Conservation (phyloP, 1,140 invertebrate genomes). For the Drosophila kikkawai region DNA sequence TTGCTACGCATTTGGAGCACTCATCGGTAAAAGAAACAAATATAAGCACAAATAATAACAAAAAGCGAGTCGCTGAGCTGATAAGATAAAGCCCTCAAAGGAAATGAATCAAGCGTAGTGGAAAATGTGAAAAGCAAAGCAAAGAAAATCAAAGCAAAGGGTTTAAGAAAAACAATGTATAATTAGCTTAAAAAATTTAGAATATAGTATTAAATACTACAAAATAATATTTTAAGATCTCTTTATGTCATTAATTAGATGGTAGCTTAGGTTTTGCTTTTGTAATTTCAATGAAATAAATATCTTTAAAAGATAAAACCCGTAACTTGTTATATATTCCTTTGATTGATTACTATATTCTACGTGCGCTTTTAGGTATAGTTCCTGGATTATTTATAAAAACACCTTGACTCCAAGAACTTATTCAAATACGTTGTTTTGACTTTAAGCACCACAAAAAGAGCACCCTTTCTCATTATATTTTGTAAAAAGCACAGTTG, state of each 20-base stretch:
- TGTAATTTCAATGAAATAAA: slow-evolving; percentile 4
- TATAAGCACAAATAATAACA: slow-evolving; percentile 22
- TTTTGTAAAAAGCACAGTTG: slow-evolving; percentile 1
- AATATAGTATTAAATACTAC: no score
- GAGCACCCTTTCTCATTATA: not conserved
- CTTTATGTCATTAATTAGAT: not conserved
- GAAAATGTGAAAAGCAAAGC: slow-evolving; percentile 14
- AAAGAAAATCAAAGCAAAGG: slow-evolving; percentile 7
- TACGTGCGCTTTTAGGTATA: not conserved
- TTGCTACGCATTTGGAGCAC: slow-evolving; percentile 47
- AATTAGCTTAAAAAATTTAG: not conserved
- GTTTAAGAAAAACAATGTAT: not conserved
- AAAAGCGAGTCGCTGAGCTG: slow-evolving; percentile 13
- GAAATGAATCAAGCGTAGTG: slow-evolving; percentile 25
- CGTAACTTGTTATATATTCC: no score
- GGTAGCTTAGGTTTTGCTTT: not conserved
- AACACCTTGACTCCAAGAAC: not conserved
- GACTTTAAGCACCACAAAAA: not conserved
- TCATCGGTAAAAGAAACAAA: slow-evolving; percentile 17
- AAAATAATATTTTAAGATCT: not conserved
- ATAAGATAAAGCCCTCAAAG: slow-evolving; percentile 43
- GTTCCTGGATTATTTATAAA: not conserved
- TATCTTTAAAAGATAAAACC: not conserved
- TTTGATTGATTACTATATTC: not conserved
- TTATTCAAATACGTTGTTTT: not conserved